These are phyloP conservation scores for Patella caerulea DNA, from an alignment of 2,888 invertebrate species.

Conservation along the genomic window DNA sequence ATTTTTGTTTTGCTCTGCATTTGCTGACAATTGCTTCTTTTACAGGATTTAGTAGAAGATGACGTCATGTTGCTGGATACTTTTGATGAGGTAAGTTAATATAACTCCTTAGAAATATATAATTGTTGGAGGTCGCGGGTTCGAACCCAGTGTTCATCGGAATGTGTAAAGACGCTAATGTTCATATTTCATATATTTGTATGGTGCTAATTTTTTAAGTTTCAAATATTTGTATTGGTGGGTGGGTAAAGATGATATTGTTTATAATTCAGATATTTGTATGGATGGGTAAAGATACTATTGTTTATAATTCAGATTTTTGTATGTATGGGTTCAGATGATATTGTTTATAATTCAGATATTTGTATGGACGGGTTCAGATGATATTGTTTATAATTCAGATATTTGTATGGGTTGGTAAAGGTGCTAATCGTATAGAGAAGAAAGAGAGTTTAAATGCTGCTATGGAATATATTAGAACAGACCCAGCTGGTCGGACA, in stretches of 20 bases:
- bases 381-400: conserved; percentile 74
- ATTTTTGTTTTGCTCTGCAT: no score
- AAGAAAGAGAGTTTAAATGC: conserved; percentile 78
- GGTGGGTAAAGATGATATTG: no score
- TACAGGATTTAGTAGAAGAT: conserved; percentile 82
- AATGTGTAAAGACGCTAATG: no score
- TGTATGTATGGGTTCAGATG: conserved; percentile 87
- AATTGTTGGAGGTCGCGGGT: no score
- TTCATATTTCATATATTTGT: no score
- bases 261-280: no score
- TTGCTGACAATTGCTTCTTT: conserved; percentile 61
- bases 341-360: conserved; percentile 76
- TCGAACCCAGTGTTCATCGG: no score
- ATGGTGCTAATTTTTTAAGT: no score
- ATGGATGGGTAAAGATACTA: no score
- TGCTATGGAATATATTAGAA: conserved; percentile 79
- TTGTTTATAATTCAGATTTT: conserved; percentile 76
- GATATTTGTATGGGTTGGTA: conserved; percentile 91
- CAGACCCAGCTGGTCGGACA: conserved; percentile 80
- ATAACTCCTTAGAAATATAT: no score
- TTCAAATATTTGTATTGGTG: no score
- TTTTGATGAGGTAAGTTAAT: conserved; percentile 73
- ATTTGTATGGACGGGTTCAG: conserved; percentile 82
- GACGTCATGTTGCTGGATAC: conserved; percentile 88
- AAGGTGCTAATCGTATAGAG: conserved; percentile 78